Evolutionary conservation across 1,140 invertebrate species (phyloP).

Genomic region (Pogonus chalceus): DNA sequence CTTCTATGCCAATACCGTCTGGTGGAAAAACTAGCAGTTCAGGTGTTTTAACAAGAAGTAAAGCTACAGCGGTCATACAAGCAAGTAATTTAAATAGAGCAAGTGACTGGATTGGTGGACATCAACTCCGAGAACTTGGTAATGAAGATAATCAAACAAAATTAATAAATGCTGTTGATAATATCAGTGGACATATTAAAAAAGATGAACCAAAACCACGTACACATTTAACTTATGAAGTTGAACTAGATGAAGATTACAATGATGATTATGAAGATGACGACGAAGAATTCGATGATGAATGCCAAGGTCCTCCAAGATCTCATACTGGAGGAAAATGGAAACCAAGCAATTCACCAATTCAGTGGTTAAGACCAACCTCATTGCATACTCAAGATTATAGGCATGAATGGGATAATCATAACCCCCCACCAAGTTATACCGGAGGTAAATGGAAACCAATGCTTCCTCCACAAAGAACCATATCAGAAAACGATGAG

Average conservation of each 20-base stretch:
- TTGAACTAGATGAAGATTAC: constrained; percentile 37
- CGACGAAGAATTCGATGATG: constrained; percentile 43
- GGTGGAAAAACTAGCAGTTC: constrained; percentile 35
- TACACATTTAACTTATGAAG: constrained; percentile 29
- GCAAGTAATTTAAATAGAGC: constrained; percentile 21
- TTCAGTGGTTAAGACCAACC: constrained; percentile 26
- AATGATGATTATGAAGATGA: constrained; percentile 45
- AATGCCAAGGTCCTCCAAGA: constrained; percentile 38
- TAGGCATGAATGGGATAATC: constrained; percentile 26
- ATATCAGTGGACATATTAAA: constrained; percentile 41
- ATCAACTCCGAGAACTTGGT: constrained; percentile 40
- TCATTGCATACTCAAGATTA: constrained; percentile 35
- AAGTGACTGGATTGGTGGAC: constrained; percentile 46
- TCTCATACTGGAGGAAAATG: constrained; percentile 63
- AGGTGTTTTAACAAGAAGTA: constrained; percentile 36
- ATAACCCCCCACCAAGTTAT: constrained; percentile 27
- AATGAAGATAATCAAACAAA: constrained; percentile 47
- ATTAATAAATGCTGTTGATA: constrained; percentile 48
- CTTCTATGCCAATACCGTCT: constrained; percentile 29
- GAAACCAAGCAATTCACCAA: constrained; percentile 35
- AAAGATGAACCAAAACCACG: constrained; percentile 30
- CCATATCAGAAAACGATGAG: constrained; percentile 30
- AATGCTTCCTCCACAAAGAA: constrained; percentile 26
- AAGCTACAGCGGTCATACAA: constrained; percentile 34
- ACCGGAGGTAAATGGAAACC: constrained; percentile 40